Evolutionary conservation across 2,113 vertebrate species (phyloP), one percentile per base, ranked within the genome.

Genomic region (Uropsilus gracilis): DNA sequence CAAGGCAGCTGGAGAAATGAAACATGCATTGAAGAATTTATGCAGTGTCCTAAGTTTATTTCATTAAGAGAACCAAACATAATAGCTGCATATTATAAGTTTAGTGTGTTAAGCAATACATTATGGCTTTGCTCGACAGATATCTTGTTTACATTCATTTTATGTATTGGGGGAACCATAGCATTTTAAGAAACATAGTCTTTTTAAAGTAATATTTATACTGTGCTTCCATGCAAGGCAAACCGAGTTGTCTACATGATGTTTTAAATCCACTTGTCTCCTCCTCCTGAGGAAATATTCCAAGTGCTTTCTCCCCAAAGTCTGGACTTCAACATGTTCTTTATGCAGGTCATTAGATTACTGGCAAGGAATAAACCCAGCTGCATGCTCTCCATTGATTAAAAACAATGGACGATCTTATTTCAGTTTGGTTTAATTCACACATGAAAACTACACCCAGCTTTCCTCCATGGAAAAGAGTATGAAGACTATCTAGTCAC

Each of bases 21-120:
- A 98, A 97, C 98, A 98, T 97, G 96, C 98, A 98, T 96, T 97
- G 89, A 97, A 98, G 97, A 98, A 98, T 99, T 98, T 98, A 98
- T 98, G 98, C 98, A 98, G 97, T 98, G 98, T 98, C 98, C 98
- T 98, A 98, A 96, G 91, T 96, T 98, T 96, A 98, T 98, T 98
- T 98, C 98, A 98, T 98, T 98, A 98, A 95, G 97, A 92, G 97
- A 94, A 95, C 98, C 95, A 96, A 98, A 97, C 98, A 98, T 98
- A 98, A 98, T 98, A 98, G 97, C 96, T 97, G 50, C 39, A 50
- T 97, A 97, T 98, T 98, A 89, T 97, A 98, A 96, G 95, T 92
- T 95, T 96, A 96, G 97, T 97, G 96, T 91, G 97, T 95, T 97
- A 97, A 98, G 98, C 96, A 97, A 96, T 98, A 97, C 95, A 97